Conservation (phyloP, 2,113 vertebrate genomes). For the Syngnathus typhle region DNA sequence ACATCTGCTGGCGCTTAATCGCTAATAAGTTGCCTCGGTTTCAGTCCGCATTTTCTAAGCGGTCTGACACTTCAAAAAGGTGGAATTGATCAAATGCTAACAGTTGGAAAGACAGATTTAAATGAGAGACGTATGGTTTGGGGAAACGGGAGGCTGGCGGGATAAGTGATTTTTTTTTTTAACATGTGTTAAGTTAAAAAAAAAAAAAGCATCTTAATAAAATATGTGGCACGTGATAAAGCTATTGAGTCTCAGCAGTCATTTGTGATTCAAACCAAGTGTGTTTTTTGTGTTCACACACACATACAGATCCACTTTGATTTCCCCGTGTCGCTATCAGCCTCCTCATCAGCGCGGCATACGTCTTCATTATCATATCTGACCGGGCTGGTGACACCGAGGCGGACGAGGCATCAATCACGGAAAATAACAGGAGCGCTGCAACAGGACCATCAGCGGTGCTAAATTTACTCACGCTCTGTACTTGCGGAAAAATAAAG, state of each 20-base stretch:
- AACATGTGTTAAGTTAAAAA: too few species aligned
- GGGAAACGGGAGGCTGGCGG: too few species aligned
- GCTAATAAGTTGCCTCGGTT: neutral
- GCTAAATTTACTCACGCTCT: neutral
- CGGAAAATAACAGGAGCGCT: neutral
- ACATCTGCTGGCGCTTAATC: neutral
- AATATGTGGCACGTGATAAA: neutral
- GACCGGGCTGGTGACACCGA: constrained; percentile 24
- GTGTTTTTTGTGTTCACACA: neutral
- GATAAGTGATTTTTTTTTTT: too few species aligned
- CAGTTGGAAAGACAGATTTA: too few species aligned
- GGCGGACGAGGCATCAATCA: constrained; percentile 48
- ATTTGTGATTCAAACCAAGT: neutral
- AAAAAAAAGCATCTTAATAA: too few species aligned
- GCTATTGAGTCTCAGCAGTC: neutral
- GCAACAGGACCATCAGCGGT: neutral
- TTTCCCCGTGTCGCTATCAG: constrained; percentile 16
- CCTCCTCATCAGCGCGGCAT: constrained; percentile 22
- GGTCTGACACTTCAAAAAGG: too few species aligned
- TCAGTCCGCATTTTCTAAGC: too few species aligned
- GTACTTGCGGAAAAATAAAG: neutral
- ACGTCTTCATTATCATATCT: constrained; percentile 53
- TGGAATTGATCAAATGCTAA: too few species aligned
- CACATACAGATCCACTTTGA: neutral
- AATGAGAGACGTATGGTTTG: too few species aligned